Evolutionary conservation across 1,140 invertebrate genomes (phyloP), one percentile per base, ranked within the genome.

Genomic region (Pomacea maculata): DNA sequence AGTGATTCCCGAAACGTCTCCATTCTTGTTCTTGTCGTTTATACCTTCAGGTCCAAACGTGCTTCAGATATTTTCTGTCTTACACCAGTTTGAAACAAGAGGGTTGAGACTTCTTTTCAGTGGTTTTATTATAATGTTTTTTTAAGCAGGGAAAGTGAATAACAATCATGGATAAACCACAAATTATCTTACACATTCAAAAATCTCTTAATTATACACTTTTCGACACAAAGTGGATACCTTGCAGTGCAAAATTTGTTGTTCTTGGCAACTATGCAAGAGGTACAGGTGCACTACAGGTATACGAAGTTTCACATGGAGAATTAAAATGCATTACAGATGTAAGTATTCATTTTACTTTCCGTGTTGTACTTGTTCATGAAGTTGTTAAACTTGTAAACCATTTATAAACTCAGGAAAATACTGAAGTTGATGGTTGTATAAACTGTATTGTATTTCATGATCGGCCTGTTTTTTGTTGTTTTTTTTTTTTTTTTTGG

Each of bases 171-270:
- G 94, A 95, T 80, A 97, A 97, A 84, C 96, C 97, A 0, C 96
- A 97, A 92, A 95, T 98, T 84, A 96, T 98, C 84, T 94, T 95
- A 80, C 96, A 98, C 89, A 93, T 95, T 25, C 95, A 98, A 88
- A 95, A 96, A 90, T 92, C 94, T 57, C 87, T 98, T 3, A 94
- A 96, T 89, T 98, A 96, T 92, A 96, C 96, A 11, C 88, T 98
- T 25, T 98, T 97, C 90, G 97, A 98, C 88, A 93, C 94, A n/a
- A 96, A 96, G 92, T 98, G 97, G 97, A 95, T 99, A 86, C 97
- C 97, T 2, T 95, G 95, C 85, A 97, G 96, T 15, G 95, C 97
- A 1, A 98, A 98, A 91, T 96, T 98, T 91, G 94, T 98, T 79
- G 94, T 95, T 54, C 92, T 98, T 64, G 97, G 97, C n/a, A 95